Percentiles rank a stretch among this genome's conserved stretches.
phyloP scores from a whole-genome alignment of 2,113 vertebrate species.

The Leptocoma aspasia region DNA sequence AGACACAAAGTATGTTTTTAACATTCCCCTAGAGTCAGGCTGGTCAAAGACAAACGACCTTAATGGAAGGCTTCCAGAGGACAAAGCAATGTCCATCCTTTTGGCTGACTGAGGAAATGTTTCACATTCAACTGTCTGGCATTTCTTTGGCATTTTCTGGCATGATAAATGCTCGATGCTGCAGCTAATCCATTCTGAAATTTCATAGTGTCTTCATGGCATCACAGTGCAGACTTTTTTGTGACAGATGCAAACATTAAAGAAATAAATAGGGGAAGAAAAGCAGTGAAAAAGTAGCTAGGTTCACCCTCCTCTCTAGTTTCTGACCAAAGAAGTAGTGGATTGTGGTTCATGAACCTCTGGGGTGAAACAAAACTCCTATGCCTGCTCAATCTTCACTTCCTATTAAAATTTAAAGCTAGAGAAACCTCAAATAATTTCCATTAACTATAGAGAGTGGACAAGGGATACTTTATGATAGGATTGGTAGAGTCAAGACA shows the following conservation, averaged over 20 bases:
- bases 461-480: neutral
- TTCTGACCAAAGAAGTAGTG: neutral
- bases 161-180: neutral
- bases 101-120: neutral
- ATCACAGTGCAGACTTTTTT: neutral
- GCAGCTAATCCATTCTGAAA: neutral
- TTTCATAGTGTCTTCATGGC: neutral
- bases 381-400: neutral
- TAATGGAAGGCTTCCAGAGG: slow-evolving; percentile 19
- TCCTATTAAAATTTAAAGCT: neutral
- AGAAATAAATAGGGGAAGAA: neutral
- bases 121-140: neutral
- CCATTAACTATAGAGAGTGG: neutral
- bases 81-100: neutral
- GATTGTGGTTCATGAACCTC: neutral
- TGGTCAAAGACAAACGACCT: neutral
- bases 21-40: neutral
- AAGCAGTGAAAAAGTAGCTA: neutral
- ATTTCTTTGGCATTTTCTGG: neutral
- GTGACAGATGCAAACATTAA: neutral
- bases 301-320: neutral
- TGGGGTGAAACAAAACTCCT: neutral
- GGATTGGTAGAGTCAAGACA: neutral
- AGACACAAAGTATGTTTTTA: neutral
- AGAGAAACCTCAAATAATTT: neutral